Evolutionary conservation across 1,140 invertebrate species (phyloP), one percentile per base, ranked within the genome.

Genomic region (Gonatopus flavifemur): DNA sequence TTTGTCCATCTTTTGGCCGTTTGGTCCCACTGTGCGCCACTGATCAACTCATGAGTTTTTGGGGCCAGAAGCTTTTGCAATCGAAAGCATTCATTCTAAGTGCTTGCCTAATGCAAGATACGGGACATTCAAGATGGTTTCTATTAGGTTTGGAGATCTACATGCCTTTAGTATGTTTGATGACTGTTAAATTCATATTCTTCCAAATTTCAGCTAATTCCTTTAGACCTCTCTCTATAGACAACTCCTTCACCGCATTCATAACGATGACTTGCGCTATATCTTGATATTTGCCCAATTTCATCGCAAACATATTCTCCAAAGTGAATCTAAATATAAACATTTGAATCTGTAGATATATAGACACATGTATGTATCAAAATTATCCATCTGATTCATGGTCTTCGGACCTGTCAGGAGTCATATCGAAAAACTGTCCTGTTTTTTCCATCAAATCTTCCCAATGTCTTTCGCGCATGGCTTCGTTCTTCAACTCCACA

Each of bases 231-330:
- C 86, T 87, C 73, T 96, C 93, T 59, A 96, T 95, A 16, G 85
- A 81, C 59, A 93, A 73, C 73, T 96, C 93, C 79, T 94, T 94
- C 28, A 91, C 86, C 16, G 93, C 92, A 69, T 87, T 88, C 28
- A 85, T 90, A 2, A 96, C 87, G 43, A 96, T 94, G 61, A 87
- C 84, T 67, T 92, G 86, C 15, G 85, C 88, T 9, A 89, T 87
- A 0, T 93, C 90, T 67, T 90, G 85, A 64, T 91, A 91, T 51
- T 88, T 83, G 62, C 92, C 86, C 43, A 95, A 69, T 64, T 96
- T 87, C 91, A 96, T 94, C 1, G 86, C 81, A 76, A 96, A 96
- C 83, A 96, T 88, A 62, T 94, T 93, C 49, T 90, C 87, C 44
- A 96, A 75, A 0, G 91, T 96, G 62, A 95, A 95, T 45, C 76